Evolutionary conservation across 2,113 vertebrate species (phyloP).

Genomic region (Thymallus thymallus): DNA sequence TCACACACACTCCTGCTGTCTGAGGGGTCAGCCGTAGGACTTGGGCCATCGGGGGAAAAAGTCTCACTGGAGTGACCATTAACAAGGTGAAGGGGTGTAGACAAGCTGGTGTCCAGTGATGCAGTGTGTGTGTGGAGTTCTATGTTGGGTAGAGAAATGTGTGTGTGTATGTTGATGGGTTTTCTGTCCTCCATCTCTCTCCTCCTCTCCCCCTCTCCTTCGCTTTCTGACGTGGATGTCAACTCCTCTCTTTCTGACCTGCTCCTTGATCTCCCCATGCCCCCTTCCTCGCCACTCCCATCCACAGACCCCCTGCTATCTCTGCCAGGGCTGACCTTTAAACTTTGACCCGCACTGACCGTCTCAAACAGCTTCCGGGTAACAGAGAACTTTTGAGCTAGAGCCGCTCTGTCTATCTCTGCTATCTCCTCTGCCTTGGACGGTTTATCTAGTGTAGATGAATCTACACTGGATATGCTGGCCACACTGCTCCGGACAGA

Average conservation of each 20-base stretch:
- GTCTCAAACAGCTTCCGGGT: slow-evolving; percentile 84
- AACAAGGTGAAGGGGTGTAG: slow-evolving; percentile 10
- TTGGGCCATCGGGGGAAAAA: not conserved
- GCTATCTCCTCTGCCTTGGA: slow-evolving; percentile 72
- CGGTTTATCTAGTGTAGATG: slow-evolving; percentile 62
- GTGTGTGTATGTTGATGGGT: slow-evolving; percentile 17
- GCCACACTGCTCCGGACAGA: slow-evolving; percentile 69
- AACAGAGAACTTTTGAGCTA: slow-evolving; percentile 88
- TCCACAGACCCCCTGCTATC: slow-evolving; percentile 38
- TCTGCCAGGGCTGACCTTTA: slow-evolving; percentile 49
- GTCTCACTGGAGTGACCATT: slow-evolving; percentile 13
- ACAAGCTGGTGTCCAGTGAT: slow-evolving; percentile 8
- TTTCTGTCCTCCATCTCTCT: slow-evolving; percentile 29
- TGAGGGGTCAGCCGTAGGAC: not conserved
- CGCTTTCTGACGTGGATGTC: slow-evolving; percentile 38
- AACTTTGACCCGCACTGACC: slow-evolving; percentile 22
- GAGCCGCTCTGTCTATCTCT: slow-evolving; percentile 79
- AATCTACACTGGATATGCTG: slow-evolving; percentile 59
- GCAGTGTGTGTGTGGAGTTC: slow-evolving; percentile 17
- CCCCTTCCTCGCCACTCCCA: slow-evolving; percentile 29
- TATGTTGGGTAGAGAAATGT: slow-evolving; percentile 1
- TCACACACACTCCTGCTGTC: not conserved
- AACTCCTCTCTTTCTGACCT: slow-evolving; percentile 37
- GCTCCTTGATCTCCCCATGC: slow-evolving; percentile 6
- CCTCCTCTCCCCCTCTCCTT: slow-evolving; percentile 71